Conservation (phyloP, 2,888 invertebrate genomes). For the Heliconius sara region DNA sequence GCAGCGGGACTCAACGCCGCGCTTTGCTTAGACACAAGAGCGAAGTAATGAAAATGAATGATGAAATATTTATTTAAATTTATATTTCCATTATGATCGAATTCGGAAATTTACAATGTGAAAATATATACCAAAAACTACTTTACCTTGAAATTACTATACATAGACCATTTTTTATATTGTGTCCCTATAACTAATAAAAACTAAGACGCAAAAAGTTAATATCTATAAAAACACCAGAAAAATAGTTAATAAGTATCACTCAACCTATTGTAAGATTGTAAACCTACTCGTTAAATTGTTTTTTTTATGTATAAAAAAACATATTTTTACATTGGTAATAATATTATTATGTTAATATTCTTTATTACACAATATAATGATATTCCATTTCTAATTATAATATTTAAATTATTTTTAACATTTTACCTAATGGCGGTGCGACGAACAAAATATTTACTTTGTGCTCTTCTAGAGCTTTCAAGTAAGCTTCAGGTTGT, state of each 20-base stretch:
- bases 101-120: too few relatives aligned
- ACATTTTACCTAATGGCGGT: constrained; percentile 88
- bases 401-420: not conserved
- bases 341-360: too few relatives aligned
- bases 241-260: not conserved
- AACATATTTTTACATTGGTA: too few relatives aligned
- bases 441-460: constrained; percentile 87
- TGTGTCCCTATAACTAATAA: not conserved
- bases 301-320: too few relatives aligned
- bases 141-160: not conserved
- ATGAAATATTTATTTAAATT: too few relatives aligned
- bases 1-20: too few relatives aligned
- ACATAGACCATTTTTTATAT: not conserved
- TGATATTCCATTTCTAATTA: too few relatives aligned
- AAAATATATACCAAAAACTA: not conserved
- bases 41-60: too few relatives aligned
- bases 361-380: too few relatives aligned
- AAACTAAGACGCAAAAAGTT: not conserved
- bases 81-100: too few relatives aligned
- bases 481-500: constrained; percentile 86
- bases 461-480: constrained; percentile 85
- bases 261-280: not conserved
- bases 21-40: too few relatives aligned
- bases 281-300: not conserved
- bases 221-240: not conserved